Evolutionary conservation across 2,113 vertebrate genomes (phyloP).

Genomic region (Eclectus roratus): DNA sequence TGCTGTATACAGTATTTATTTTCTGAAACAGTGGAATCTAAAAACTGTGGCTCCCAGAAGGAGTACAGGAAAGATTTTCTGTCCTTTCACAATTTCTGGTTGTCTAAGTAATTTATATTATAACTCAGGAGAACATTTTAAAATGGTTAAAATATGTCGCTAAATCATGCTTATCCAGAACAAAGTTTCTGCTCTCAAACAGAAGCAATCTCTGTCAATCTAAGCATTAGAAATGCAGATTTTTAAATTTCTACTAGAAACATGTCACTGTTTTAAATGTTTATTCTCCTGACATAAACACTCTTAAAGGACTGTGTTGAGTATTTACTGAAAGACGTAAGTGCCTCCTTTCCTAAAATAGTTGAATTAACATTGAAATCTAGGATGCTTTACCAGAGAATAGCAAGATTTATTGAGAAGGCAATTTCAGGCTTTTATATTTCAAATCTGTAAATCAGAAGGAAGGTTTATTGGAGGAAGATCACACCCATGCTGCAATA

Average conservation of each 20-base stretch:
- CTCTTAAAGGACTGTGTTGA: neutral
- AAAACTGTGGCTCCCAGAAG: neutral
- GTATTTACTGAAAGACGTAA: neutral
- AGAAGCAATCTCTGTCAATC: neutral
- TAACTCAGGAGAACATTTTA: neutral
- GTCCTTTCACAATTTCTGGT: neutral
- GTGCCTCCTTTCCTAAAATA: neutral
- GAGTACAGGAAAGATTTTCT: neutral
- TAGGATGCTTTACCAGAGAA: slow-evolving; percentile 3
- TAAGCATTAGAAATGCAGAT: neutral
- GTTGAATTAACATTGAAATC: slow-evolving; percentile 24
- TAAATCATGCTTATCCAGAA: neutral
- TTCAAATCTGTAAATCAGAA: slow-evolving; percentile 1
- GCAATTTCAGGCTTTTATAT: neutral
- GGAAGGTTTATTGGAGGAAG: neutral
- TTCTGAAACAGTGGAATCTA: neutral
- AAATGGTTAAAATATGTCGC: neutral
- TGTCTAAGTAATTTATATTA: neutral
- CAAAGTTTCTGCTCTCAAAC: neutral
- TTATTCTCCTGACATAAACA: slow-evolving; percentile 10
- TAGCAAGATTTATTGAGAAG: neutral
- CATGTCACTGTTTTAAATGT: neutral
- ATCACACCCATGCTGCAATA: neutral
- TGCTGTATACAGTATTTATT: neutral
- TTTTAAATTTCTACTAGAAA: neutral